These are phyloP conservation scores for Phymanthus crucifer DNA, from an alignment of 92 coral and sea anemone genomes.

Conservation along the genomic window DNA sequence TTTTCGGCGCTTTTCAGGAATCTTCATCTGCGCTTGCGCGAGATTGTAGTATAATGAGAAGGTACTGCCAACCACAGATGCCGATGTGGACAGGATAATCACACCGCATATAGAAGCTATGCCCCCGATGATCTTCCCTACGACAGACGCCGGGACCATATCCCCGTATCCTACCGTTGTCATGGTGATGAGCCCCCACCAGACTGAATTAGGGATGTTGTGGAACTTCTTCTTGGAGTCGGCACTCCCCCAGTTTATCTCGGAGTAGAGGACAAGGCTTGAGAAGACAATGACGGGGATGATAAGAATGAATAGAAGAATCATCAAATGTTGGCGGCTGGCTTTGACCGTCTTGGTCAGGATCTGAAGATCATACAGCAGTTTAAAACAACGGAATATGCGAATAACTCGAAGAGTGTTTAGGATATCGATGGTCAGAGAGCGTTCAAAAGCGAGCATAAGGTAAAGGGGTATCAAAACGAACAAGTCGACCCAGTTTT, in stretches of 20 bases:
- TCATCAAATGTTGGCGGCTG: conserved; percentile 81
- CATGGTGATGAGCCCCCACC: conserved; percentile 99
- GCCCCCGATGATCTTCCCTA: conserved; percentile 85
- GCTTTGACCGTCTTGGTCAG: conserved; percentile 93
- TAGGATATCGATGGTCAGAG: conserved; percentile 67
- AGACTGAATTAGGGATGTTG: conserved; percentile 84
- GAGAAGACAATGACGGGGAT: conserved; percentile 94
- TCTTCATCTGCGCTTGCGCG: conserved; percentile 95
- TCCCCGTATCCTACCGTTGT: conserved; percentile 98
- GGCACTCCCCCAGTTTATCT: conserved; percentile 49
- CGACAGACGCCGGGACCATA: conserved; percentile 81
- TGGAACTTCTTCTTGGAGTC: conserved; percentile 55
- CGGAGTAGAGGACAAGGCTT: conserved; percentile 79
- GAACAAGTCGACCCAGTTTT: conserved; percentile 93
- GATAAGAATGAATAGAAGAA: conserved; percentile 73
- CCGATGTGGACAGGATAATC: conserved; percentile 89
- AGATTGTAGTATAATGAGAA: conserved; percentile 93
- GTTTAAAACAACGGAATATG: conserved; percentile 90
- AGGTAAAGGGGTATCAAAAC: conserved; percentile 90
- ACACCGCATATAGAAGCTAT: conserved; percentile 97
- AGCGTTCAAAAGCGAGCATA: conserved; percentile 58
- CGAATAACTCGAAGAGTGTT: conserved; percentile 83
- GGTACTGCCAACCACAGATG: conserved; percentile 94
- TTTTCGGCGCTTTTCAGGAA: conserved; percentile 73
- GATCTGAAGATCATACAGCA: conserved; percentile 92